Base-by-base conservation (phyloP, 2,797 vertebrate species). In the Galagoides demidoff region DNA sequence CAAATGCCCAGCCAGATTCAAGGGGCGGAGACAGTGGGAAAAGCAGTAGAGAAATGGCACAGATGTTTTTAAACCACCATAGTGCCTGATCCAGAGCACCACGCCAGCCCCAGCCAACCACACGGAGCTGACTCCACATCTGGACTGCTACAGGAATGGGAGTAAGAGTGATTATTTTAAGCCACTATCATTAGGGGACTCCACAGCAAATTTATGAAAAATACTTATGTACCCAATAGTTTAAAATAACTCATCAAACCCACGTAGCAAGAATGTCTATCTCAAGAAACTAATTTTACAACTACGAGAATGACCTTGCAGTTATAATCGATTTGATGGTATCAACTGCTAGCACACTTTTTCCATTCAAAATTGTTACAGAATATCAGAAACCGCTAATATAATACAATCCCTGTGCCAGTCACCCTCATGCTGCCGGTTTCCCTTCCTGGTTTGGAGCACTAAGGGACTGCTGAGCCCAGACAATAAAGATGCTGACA, bases 401-500 rank as follows among this genome's bases (percentile, higher is more conserved):
- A 31, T 3, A 59, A 64, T 61, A 55, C 5, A 84, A 49, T 63
- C 39, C 59, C 52, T 84, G 79, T 25, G 12, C 76, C 57, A 82
- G 39, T 77, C 29, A 70, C 27, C n/a, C 43, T n/a, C 52, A 37
- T 1, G 0, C 73, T 59, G 2, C 19, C n/a, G 34, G 57, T 45
- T 85, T 88, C 43, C 49, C 43, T 63, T 93, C 61, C 68, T 57
- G n/a, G 43, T n/a, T 59, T 43, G 49, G 34, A 14, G 16, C 34
- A 88, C n/a, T 57, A 37, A 70, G 43, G 31, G 61, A 25, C 59
- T 90, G 92, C 89, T 57, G 34, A 85, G 84, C 12, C 25, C 39
- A 64, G 55, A 83, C 23, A 90, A 89, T 84, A 63, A 93, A 90
- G 61, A 87, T 13, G 52, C 37, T 61, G 85, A 95, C 85, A 16